A percentile compares a stretch with the other conserved stretches of the same genome.
phyloP scores from a whole-genome alignment of 2,888 invertebrate species.

The Rhamnusium bicolor region DNA sequence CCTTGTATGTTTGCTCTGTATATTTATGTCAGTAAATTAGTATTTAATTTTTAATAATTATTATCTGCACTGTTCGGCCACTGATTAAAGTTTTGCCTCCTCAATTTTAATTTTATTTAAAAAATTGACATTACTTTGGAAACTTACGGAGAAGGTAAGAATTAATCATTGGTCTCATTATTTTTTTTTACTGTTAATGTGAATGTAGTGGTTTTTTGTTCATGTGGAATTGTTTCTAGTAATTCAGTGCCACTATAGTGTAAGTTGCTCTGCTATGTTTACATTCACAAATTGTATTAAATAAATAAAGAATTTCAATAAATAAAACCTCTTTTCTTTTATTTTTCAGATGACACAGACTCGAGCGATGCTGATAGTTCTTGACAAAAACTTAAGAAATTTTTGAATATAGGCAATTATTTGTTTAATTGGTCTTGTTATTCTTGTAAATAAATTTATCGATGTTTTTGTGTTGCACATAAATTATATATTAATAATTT shows the following conservation, averaged over 20 bases:
- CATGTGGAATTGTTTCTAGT: conserved; percentile 2
- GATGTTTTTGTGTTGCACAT: neutral
- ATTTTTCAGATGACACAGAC: conserved; percentile 40
- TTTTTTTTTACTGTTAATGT: conserved; percentile 37
- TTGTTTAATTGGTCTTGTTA: neutral
- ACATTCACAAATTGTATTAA: conserved; percentile 50
- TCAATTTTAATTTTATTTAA: conserved; percentile 3
- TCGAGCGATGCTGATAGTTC: conserved; percentile 17
- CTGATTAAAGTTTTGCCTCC: neutral
- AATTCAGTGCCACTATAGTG: conserved; percentile 12
- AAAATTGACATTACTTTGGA: neutral
- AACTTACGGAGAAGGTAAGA: neutral
- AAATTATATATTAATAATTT: conserved; percentile 2
- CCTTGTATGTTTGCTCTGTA: conserved; percentile 35
- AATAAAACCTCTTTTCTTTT: conserved; percentile 33
- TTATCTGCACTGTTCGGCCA: conserved; percentile 34
- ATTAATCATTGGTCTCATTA: conserved; percentile 1
- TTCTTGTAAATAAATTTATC: conserved; percentile 12
- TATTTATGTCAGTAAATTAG: conserved; percentile 40
- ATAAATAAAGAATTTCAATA: conserved; percentile 28
- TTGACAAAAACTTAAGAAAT: conserved; percentile 12
- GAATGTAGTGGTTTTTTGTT: conserved; percentile 48
- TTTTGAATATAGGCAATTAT: conserved; percentile 1
- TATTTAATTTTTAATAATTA: conserved; percentile 46
- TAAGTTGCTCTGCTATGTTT: conserved; percentile 49